Base-by-base conservation (phyloP, 2,113 vertebrate species). In the Empidonax alnorum region DNA sequence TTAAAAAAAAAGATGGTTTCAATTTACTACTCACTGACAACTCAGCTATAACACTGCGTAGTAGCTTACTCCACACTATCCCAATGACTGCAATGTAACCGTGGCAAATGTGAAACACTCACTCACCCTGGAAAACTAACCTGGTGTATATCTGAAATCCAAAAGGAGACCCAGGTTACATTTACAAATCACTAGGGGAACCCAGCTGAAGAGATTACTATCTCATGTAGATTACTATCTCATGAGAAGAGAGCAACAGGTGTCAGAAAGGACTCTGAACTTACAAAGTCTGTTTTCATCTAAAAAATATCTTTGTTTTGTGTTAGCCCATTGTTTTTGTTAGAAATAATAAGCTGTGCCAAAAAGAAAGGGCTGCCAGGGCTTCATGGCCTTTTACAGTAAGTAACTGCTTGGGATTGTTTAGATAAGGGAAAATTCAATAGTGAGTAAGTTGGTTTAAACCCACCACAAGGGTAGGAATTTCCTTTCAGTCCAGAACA, bases 41-140 rank as follows among this genome's bases (percentile, higher is more conserved):
- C 11, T 28, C 5, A 3, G 35, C 10, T 42, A 3, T 53, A 71
- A 33, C 1, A 2, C 4, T 41, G 24, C 74, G 44, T 7, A 59
- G 39, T 6, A 47, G 12, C n/a, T 84, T 80, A 21, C 53, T 59
- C 10, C 42, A 49, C 24, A 65, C 4, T 63, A 12, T 25, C 41
- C 9, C 44, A 62, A 13, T 6, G 17, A 81, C n/a, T 8, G 12
- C 24, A 65, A 4, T 12, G 25, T 12, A 87, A 28, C 11, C 0
- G 0, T 2, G 55, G 33, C 7, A 86, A 80, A 80, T 0, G 0
- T 30, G 31, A 68, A 92, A 68, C 13, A 31, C 20, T 4, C 49
- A 44, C 10, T 10, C 33, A 21, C 30, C 13, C 28, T 31, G 11
- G 13, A 19, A 90, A 55, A 46, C 6, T 15, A 66, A 72, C 35